Conservation (phyloP, 1,140 invertebrate genomes). For the Colletes gigas region DNA sequence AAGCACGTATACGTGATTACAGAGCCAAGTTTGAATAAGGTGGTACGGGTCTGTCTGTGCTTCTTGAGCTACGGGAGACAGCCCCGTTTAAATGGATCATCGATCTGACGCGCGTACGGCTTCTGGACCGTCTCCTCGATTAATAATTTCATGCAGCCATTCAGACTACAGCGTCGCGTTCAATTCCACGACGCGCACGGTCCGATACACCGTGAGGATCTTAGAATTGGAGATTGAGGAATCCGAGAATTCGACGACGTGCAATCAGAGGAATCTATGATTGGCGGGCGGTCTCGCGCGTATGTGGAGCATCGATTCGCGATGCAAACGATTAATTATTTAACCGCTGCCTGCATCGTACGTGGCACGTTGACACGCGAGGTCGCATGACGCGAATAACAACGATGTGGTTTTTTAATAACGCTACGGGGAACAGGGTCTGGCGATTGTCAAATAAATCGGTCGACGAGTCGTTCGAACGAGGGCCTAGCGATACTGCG, state of each 20-base stretch:
- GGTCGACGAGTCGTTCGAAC: conserved; percentile 9
- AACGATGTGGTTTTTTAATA: background rate
- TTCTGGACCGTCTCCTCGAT: conserved; percentile 32
- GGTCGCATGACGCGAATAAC: background rate
- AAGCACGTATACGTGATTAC: conserved; percentile 66
- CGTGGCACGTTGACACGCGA: background rate
- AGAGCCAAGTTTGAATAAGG: conserved; percentile 54
- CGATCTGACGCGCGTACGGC: conserved; percentile 50
- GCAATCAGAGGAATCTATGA: conserved; percentile 28
- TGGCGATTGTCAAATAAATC: conserved; percentile 18
- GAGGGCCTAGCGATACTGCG: background rate
- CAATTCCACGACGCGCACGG: conserved; percentile 10
- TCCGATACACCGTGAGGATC: background rate
- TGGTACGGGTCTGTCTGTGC: conserved; percentile 11
- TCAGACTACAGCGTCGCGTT: background rate
- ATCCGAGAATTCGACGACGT: background rate
- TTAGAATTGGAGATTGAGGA: conserved; percentile 28
- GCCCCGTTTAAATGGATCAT: conserved; percentile 57
- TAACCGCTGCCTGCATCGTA: background rate
- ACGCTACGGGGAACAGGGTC: no score
- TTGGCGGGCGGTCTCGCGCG: background rate
- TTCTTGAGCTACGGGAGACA: conserved; percentile 38
- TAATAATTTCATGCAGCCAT: conserved; percentile 47
- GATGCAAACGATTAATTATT: conserved; percentile 32
- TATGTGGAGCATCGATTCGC: conserved; percentile 2